These are phyloP conservation scores for Aleiodes sp. DNA, from an alignment of 1,140 invertebrate genomes.

Conservation along the genomic window DNA sequence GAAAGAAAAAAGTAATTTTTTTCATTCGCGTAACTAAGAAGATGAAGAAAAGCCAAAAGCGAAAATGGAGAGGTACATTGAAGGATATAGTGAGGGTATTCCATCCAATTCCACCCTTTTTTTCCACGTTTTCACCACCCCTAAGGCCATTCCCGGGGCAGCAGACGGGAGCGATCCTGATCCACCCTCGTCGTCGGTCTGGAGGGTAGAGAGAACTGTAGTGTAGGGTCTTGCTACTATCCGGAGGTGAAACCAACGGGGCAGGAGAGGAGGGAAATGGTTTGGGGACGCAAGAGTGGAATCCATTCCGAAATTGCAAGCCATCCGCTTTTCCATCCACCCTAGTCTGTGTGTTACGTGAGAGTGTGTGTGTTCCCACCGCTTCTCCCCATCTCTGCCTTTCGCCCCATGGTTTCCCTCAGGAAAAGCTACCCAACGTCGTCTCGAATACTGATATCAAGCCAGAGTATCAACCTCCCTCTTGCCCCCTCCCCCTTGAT, in stretches of 20 bases:
- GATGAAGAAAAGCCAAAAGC: conserved; percentile 16
- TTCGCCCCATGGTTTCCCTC: conserved; percentile 48
- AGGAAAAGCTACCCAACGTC: conserved; percentile 54
- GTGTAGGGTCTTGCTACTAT: conserved; percentile 11
- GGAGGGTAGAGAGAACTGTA: not conserved
- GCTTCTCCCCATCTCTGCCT: conserved; percentile 26
- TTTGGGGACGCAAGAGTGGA: conserved; percentile 49
- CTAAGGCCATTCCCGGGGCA: conserved; percentile 31
- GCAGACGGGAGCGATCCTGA: conserved; percentile 47
- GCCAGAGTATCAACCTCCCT: conserved; percentile 23
- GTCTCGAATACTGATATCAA: conserved; percentile 64
- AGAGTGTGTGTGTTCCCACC: conserved; percentile 19
- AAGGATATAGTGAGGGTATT: conserved; percentile 44
- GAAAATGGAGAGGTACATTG: not conserved
- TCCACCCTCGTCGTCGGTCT: conserved; percentile 40
- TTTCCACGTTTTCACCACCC: conserved; percentile 42
- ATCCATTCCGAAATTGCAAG: conserved; percentile 66
- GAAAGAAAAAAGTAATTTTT: conserved; percentile 14
- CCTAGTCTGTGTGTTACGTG: conserved; percentile 16
- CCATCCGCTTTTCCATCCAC: conserved; percentile 52
- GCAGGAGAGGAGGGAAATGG: conserved; percentile 19
- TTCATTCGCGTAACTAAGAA: no score
- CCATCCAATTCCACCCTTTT: conserved; percentile 52
- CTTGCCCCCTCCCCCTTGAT: conserved; percentile 13
- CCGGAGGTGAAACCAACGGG: conserved; percentile 1